Percentiles rank a stretch among this genome's conserved stretches.
Evolutionary conservation across 2,888 invertebrate species (phyloP).

Genomic region (Ceraclea dissimilis): DNA sequence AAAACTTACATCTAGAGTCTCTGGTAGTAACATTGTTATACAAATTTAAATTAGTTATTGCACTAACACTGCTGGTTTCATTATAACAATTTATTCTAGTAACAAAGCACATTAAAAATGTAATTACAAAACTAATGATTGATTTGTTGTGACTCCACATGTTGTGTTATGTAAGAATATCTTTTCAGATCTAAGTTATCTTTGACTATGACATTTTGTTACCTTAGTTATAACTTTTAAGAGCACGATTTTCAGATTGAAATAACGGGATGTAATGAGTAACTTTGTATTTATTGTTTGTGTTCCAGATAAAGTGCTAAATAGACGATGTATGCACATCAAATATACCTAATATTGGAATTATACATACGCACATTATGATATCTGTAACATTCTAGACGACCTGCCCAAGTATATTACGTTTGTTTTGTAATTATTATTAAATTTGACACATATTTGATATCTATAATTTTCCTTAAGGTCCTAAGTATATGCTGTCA

Average conservation of each 20-base stretch:
- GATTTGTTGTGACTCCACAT: neutral
- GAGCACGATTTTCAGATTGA: neutral
- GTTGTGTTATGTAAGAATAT: neutral
- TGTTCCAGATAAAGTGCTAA: constrained; percentile 1
- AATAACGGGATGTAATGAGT: neutral
- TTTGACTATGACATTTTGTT: neutral
- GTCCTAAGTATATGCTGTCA: too few relatives aligned
- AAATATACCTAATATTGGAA: too few relatives aligned
- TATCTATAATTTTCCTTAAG: too few relatives aligned
- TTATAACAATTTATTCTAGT: neutral
- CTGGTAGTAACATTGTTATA: neutral
- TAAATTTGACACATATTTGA: too few relatives aligned
- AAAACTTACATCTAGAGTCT: neutral
- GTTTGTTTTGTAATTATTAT: too few relatives aligned
- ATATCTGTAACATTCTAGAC: too few relatives aligned
- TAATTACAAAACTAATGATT: neutral
- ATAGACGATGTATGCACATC: neutral
- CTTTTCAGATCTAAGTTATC: neutral
- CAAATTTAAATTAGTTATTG: neutral
- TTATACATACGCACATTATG: too few relatives aligned
- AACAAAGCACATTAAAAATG: neutral
- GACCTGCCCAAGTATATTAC: too few relatives aligned
- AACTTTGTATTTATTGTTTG: neutral
- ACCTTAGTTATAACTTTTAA: neutral
- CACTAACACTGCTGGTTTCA: neutral